phyloP scores from a whole-genome alignment of 2,888 invertebrate species.

The Merodon equestris region DNA sequence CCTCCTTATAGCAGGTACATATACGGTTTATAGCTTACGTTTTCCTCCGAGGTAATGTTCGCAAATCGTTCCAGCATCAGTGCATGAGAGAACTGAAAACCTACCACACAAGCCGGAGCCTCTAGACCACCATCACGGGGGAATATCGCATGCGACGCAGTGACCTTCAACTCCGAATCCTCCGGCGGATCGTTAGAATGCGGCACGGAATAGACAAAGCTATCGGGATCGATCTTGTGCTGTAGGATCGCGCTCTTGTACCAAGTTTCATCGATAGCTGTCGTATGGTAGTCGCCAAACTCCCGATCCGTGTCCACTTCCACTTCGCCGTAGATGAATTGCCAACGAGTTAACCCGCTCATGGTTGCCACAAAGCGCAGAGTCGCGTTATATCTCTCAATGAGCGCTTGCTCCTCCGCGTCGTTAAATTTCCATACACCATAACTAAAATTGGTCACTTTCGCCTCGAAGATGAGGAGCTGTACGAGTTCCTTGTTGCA shows the following conservation, averaged over 20 bases:
- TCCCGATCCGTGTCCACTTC: slow-evolving; percentile 80
- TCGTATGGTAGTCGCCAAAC: slow-evolving; percentile 87
- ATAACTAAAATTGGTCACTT: slow-evolving; percentile 83
- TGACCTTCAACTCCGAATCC: slow-evolving; percentile 84
- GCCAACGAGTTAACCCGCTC: slow-evolving; percentile 93
- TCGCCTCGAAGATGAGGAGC: slow-evolving; percentile 92
- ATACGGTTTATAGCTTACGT: slow-evolving; percentile 73
- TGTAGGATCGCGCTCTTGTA: slow-evolving; percentile 94
- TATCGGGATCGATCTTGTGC: slow-evolving; percentile 87
- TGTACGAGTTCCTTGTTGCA: slow-evolving; percentile 92
- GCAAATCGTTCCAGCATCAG: slow-evolving; percentile 85
- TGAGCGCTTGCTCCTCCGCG: slow-evolving; percentile 80
- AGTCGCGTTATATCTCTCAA: slow-evolving; percentile 85
- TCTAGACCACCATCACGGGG: slow-evolving; percentile 86
- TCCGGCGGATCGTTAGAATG: slow-evolving; percentile 79
- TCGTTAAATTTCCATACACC: slow-evolving; percentile 81
- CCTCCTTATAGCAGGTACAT: background rate
- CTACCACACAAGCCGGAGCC: slow-evolving; percentile 93
- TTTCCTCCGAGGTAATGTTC: slow-evolving; percentile 82
- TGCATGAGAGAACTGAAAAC: slow-evolving; percentile 89
- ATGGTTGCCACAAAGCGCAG: slow-evolving; percentile 92
- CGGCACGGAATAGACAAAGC: slow-evolving; percentile 88
- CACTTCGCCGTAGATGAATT: slow-evolving; percentile 84
- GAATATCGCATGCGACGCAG: slow-evolving; percentile 91
- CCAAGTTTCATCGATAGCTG: slow-evolving; percentile 93